phyloP scores from a whole-genome alignment of 30 jellyfish, hydroid and myxozoan species.

The Cassiopea xamachana region DNA sequence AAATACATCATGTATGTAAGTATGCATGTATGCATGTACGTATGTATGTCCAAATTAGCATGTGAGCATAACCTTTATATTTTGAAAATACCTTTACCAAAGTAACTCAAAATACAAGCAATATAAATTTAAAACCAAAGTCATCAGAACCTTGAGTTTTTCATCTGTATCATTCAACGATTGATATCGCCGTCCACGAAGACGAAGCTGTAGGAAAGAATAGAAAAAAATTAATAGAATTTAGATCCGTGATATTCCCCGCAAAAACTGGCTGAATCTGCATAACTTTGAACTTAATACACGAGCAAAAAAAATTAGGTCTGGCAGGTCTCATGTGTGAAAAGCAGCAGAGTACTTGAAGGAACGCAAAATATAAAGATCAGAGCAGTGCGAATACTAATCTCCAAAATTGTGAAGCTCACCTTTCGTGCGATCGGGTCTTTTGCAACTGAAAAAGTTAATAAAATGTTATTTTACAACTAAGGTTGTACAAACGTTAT shows the following conservation, averaged over 20 bases:
- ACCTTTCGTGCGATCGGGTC: slow-evolving; percentile 99
- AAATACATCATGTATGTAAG: no score
- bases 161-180: slow-evolving; percentile 85
- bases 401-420: not conserved
- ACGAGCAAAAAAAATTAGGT: no score
- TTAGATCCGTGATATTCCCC: not conserved
- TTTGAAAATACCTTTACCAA: no score
- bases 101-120: not conserved
- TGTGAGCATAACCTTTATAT: no score
- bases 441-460: slow-evolving; percentile 77
- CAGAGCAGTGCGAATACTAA: not conserved
- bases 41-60: no score
- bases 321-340: not conserved
- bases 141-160: slow-evolving; percentile 82
- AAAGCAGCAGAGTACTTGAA: not conserved
- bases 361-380: not conserved
- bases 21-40: no score
- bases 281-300: no score
- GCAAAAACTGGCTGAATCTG: no score
- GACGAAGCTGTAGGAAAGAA: slow-evolving; percentile 71
- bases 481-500: no score
- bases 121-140: not conserved
- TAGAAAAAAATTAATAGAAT: not conserved
- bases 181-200: slow-evolving; percentile 95
- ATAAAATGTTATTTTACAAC: not conserved